phyloP scores from a whole-genome alignment of 2,797 vertebrate genomes.

The Hydrophis major region DNA sequence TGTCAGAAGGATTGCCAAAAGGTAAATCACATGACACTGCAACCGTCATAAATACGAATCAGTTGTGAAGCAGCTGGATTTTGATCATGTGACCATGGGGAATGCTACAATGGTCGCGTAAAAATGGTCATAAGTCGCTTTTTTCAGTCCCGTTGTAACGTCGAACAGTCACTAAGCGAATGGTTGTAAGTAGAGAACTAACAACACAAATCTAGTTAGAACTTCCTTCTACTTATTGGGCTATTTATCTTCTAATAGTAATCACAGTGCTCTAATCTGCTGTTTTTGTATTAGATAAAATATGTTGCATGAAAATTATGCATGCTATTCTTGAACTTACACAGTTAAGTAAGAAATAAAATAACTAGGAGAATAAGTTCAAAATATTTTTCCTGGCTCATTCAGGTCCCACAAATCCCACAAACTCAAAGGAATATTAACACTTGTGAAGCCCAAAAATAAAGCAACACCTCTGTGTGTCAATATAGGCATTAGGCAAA shows the following conservation, averaged over 20 bases:
- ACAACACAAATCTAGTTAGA: background rate
- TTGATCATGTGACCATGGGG: background rate
- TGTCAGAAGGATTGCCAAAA: too few species aligned
- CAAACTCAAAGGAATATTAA: background rate
- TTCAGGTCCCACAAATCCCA: background rate
- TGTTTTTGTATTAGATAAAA: background rate
- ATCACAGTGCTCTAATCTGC: background rate
- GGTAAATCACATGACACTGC: background rate
- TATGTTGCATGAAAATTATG: background rate
- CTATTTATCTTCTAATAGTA: background rate
- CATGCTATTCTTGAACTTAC: background rate
- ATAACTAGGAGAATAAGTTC: background rate
- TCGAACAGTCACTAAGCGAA: background rate
- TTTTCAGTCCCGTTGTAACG: background rate
- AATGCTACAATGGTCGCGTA: background rate
- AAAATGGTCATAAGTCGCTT: background rate
- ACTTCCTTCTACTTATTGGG: background rate
- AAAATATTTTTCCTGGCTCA: background rate
- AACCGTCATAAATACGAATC: background rate
- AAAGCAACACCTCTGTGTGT: background rate
- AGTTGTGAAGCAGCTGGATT: background rate
- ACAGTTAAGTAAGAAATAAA: background rate
- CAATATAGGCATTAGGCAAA: background rate
- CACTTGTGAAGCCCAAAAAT: background rate
- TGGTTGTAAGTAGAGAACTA: background rate